Percentiles rank a stretch among this genome's conserved stretches.
phyloP scores from a whole-genome alignment of 2,113 vertebrate species.

The Craseonycteris thonglongyai region DNA sequence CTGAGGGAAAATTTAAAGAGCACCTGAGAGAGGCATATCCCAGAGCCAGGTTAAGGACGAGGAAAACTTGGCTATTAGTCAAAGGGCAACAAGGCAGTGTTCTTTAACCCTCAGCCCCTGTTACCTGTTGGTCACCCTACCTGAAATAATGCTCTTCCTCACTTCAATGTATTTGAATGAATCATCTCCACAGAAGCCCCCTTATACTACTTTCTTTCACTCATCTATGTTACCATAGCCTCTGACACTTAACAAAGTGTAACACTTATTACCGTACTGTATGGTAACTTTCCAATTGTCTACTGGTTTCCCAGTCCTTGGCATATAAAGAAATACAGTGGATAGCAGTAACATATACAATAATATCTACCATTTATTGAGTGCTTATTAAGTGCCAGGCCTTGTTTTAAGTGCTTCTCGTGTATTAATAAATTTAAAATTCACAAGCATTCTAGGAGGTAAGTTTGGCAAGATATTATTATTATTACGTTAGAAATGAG shows the following conservation, averaged over 20 bases:
- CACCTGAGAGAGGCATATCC: neutral
- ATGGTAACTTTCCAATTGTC: neutral
- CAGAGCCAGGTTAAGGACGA: neutral
- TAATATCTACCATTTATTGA: too few relatives aligned
- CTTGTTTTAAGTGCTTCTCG: neutral
- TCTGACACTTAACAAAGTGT: neutral
- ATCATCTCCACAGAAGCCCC: neutral
- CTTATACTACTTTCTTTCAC: neutral
- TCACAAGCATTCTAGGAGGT: neutral
- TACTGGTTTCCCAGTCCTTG: neutral
- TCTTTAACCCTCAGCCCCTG: neutral
- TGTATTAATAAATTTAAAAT: neutral
- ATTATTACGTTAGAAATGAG: neutral
- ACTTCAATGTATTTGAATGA: neutral
- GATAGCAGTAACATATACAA: neutral
- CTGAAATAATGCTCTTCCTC: neutral
- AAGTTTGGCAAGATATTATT: neutral
- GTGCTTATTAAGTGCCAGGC: too few relatives aligned
- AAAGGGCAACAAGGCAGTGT: neutral
- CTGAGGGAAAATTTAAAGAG: neutral
- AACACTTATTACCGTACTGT: neutral
- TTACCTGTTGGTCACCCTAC: neutral
- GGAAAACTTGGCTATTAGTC: neutral
- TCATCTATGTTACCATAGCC: neutral
- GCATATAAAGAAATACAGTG: neutral